Evolutionary conservation across 2,797 vertebrate genomes (phyloP), one percentile per base, ranked within the genome.

Genomic region (Mallotus villosus): DNA sequence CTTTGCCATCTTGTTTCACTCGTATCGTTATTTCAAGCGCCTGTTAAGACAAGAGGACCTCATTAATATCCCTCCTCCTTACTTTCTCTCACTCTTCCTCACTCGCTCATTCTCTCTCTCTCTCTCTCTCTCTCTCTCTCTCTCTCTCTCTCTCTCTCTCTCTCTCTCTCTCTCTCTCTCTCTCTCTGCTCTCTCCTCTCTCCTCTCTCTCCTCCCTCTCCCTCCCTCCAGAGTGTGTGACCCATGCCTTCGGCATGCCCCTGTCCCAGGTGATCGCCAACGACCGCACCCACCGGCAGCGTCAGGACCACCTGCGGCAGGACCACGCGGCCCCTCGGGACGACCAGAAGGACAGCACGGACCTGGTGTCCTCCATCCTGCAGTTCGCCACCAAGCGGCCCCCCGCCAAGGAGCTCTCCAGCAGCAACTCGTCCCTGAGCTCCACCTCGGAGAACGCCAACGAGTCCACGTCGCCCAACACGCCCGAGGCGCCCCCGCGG

Each of bases 351-450:
- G 96, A 97, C 78, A 89, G 94, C 67, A 94, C 95, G 0, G 96
- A 97, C 85, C 95, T 96, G 6, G 95, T 96, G 77, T 92, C 96
- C 3, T 96, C 95, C 24, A 95, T 97, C 79, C 87, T 97, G 71
- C 92, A 96, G 14, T 97, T 97, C n/a, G 95, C 95, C 88, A 90
- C 91, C 67, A 97, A 95, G 91, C 93, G 92, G 63, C 93, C 95
- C 67, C 93, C 95, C 67, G 89, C 91, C 64, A 96, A 95, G 89
- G 96, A 97, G 91, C 90, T 98, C 74, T 97, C 96, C 84, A 97
- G 96, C 94, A 98, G 96, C 83, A 98, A 97, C 91, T 97, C 96
- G 83, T 98, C 96, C 84, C 93, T 98, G 81, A 97, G 96, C 86
- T 98, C 96, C 65, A 96, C 96, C 37, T 97, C 96, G 0, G 96